Conservation (phyloP, 2,888 invertebrate species). For the Sclerodermus sp. region DNA sequence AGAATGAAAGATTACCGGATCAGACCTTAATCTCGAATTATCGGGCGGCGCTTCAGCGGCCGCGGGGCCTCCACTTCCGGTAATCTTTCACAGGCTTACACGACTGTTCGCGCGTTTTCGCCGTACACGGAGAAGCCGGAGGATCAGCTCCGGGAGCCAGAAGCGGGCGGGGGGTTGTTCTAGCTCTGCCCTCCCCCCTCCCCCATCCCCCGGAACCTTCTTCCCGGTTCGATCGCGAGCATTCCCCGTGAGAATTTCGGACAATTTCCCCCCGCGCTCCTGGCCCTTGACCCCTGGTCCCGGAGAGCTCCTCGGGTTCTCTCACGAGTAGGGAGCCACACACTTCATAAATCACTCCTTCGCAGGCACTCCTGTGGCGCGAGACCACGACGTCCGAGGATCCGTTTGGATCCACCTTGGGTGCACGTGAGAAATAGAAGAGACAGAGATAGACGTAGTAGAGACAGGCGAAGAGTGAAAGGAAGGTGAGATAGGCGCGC, state of each 20-base stretch:
- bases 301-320: too few relatives aligned
- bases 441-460: slow-evolving; percentile 8
- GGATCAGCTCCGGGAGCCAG: not conserved
- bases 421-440: slow-evolving; percentile 1
- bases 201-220: too few relatives aligned
- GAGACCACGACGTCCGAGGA: not conserved
- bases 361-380: not conserved
- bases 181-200: too few relatives aligned
- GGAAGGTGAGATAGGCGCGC: slow-evolving; percentile 1
- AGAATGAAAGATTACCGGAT: slow-evolving; percentile 28
- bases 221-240: not conserved
- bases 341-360: not conserved
- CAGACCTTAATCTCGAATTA: not conserved
- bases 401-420: not conserved
- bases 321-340: not conserved
- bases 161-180: too few relatives aligned
- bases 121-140: slow-evolving; percentile 1
- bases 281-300: not conserved
- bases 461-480: slow-evolving; percentile 3
- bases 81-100: slow-evolving; percentile 29
- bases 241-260: too few relatives aligned
- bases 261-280: not conserved
- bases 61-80: not conserved
- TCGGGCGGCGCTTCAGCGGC: not conserved
- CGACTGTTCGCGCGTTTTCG: slow-evolving; percentile 10